phyloP scores from a whole-genome alignment of 2,797 vertebrate genomes.

The Cichlasoma orientale region DNA sequence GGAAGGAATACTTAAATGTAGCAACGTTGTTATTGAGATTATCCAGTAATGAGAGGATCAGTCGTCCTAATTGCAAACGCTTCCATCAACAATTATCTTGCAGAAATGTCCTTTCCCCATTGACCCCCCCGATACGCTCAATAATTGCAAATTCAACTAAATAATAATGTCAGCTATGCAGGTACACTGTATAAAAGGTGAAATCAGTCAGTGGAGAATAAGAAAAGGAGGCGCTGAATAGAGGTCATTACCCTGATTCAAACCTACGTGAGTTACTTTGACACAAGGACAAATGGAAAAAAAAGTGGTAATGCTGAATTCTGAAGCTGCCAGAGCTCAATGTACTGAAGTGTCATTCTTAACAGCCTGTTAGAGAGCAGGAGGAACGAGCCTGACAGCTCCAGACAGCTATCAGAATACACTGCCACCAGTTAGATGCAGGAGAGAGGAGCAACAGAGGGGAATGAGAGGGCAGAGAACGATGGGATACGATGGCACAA shows the following conservation, averaged over 20 bases:
- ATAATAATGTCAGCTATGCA: constrained; percentile 10
- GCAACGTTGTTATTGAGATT: neutral
- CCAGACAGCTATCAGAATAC: neutral
- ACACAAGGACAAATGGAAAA: constrained; percentile 40
- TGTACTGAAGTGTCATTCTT: constrained; percentile 41
- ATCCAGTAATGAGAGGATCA: neutral
- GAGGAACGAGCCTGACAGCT: constrained; percentile 32
- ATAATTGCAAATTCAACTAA: neutral
- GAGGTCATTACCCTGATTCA: constrained; percentile 35
- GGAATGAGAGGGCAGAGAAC: constrained; percentile 17
- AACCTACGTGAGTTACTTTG: constrained; percentile 5
- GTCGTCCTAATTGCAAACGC: neutral
- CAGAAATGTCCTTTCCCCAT: neutral
- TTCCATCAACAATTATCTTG: neutral
- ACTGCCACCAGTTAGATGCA: constrained; percentile 19
- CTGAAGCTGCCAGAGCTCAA: constrained; percentile 34
- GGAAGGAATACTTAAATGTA: neutral
- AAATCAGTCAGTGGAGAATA: neutral
- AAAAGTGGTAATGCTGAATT: constrained; percentile 14
- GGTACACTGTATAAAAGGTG: neutral
- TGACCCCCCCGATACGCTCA: neutral
- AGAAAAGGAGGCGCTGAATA: neutral
- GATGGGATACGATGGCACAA: constrained; percentile 11
- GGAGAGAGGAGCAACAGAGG: neutral
- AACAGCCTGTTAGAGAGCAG: constrained; percentile 48